Conservation (phyloP, 2,888 invertebrate genomes). For the Dyspetes luteomarginatus region DNA sequence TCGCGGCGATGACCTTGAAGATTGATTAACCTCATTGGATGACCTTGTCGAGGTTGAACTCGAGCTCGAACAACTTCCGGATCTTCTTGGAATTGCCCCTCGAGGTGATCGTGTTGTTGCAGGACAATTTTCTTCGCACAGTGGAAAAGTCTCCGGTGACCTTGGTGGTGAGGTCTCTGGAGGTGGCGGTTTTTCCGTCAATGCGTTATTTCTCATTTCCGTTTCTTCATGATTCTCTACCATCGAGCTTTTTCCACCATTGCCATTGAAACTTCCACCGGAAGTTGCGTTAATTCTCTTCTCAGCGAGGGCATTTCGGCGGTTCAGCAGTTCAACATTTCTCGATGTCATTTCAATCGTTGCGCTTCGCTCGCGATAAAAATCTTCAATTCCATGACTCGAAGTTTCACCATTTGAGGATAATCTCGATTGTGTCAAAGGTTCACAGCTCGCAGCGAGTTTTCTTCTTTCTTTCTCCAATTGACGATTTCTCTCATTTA, state of each 20-base stretch:
- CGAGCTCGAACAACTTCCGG: constrained; percentile 78
- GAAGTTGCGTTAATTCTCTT: constrained; percentile 63
- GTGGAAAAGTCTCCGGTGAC: constrained; percentile 69
- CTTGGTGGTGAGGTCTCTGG: constrained; percentile 62
- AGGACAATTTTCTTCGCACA: constrained; percentile 69
- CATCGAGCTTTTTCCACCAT: constrained; percentile 70
- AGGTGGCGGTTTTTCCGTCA: constrained; percentile 65
- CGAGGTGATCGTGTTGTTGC: constrained; percentile 80
- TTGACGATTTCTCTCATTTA: constrained; percentile 81
- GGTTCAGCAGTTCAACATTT: constrained; percentile 80
- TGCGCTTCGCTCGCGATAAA: constrained; percentile 78
- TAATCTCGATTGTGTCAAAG: constrained; percentile 66
- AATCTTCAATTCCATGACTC: constrained; percentile 72
- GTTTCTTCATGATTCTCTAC: constrained; percentile 8
- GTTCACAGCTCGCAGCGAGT: constrained; percentile 79
- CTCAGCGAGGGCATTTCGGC: constrained; percentile 74
- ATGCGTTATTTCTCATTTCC: not conserved
- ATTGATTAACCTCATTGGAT: constrained; percentile 61
- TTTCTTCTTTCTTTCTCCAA: constrained; percentile 78
- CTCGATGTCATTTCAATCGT: constrained; percentile 82
- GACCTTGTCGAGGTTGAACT: constrained; percentile 75
- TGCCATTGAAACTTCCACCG: constrained; percentile 72
- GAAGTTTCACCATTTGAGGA: constrained; percentile 23
- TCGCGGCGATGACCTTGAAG: constrained; percentile 54
- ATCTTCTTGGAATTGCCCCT: constrained; percentile 77